phyloP scores from a whole-genome alignment of 2,888 invertebrate genomes.

The Phytoseiulus persimilis region DNA sequence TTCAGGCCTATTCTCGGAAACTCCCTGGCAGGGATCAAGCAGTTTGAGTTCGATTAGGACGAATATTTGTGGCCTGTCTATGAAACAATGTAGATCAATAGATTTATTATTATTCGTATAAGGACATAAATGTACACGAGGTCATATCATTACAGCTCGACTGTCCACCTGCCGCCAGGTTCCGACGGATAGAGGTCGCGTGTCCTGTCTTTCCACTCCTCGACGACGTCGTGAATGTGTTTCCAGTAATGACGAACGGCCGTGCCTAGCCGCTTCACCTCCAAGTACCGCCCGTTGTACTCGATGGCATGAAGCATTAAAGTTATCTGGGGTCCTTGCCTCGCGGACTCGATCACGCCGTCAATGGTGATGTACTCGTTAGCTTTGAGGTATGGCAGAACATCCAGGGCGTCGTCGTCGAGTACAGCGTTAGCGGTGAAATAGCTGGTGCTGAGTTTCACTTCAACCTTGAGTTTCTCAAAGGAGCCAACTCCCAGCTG shows the following conservation, averaged over 20 bases:
- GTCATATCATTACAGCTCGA: background rate
- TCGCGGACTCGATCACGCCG: background rate
- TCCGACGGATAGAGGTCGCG: background rate
- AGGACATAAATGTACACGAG: background rate
- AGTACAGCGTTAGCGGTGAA: background rate
- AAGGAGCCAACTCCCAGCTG: conserved; percentile 35
- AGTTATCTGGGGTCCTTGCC: background rate
- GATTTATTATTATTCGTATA: background rate
- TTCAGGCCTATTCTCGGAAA: too few species aligned
- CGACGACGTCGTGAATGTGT: background rate
- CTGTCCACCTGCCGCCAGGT: background rate
- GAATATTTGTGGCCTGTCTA: background rate
- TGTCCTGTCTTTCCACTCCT: conserved; percentile 8
- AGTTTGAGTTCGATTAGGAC: too few species aligned
- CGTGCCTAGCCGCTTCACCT: conserved; percentile 18
- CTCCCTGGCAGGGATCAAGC: too few species aligned
- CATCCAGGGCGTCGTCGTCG: conserved; percentile 21
- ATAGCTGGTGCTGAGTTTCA: conserved; percentile 20
- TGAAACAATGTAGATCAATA: background rate
- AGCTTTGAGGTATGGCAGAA: background rate
- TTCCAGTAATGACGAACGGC: conserved; percentile 15
- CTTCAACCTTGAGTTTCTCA: conserved; percentile 30
- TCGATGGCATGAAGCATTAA: background rate
- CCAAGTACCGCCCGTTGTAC: background rate
- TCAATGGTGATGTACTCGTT: background rate